A percentile compares a stretch with the other conserved stretches of the same genome.
Evolutionary conservation across 2,888 invertebrate species (phyloP).

Genomic region (Lasioglossum leucozonium): DNA sequence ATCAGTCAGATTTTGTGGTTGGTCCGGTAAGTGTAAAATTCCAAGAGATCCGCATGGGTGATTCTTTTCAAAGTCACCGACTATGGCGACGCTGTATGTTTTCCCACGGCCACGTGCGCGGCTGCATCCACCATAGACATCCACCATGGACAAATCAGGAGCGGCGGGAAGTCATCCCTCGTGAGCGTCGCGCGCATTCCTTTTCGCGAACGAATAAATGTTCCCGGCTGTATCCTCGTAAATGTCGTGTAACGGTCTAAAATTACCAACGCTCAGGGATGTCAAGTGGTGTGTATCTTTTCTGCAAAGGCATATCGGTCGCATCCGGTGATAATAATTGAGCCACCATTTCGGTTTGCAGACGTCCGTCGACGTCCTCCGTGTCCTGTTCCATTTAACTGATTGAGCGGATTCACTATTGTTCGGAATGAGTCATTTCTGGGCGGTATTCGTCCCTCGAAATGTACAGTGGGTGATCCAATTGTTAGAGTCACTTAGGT

Average conservation of each 20-base stretch:
- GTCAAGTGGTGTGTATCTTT: constrained; percentile 77
- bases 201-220: constrained; percentile 63
- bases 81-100: constrained; percentile 29
- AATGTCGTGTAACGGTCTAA: constrained; percentile 79
- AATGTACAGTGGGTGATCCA: background rate
- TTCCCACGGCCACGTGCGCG: constrained; percentile 39
- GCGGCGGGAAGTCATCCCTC: constrained; percentile 55
- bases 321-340: constrained; percentile 57
- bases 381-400: background rate
- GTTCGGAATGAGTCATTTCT: background rate
- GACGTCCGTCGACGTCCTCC: background rate
- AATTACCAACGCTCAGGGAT: constrained; percentile 77
- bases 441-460: background rate
- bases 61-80: constrained; percentile 23
- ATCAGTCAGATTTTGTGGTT: background rate
- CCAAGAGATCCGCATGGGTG: background rate
- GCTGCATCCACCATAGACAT: background rate
- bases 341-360: constrained; percentile 15
- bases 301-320: constrained; percentile 53
- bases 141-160: constrained; percentile 47
- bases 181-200: constrained; percentile 53
- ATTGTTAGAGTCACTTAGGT: background rate
- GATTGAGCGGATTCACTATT: background rate
- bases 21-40: background rate
- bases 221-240: constrained; percentile 69